Conservation (phyloP, 2,113 vertebrate genomes). For the Tursiops truncatus region DNA sequence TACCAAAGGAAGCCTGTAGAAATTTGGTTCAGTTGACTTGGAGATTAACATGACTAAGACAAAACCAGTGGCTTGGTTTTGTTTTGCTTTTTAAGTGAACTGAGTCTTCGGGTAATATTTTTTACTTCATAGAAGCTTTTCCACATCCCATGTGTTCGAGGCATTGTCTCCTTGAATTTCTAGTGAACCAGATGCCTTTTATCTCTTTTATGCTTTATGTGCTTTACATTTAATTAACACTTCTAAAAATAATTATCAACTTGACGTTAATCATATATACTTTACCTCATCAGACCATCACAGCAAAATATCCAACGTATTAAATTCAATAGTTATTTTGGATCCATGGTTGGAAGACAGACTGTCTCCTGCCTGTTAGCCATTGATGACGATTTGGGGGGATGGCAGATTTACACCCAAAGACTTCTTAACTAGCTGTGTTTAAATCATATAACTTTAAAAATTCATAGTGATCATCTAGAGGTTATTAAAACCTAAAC, state of each 20-base stretch:
- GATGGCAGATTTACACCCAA: background rate
- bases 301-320: background rate
- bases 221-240: conserved; percentile 41
- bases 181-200: background rate
- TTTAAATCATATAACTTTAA: background rate
- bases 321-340: conserved; percentile 17
- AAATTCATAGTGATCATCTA: background rate
- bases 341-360: background rate
- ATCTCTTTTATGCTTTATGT: conserved; percentile 3
- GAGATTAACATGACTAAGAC: background rate
- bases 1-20: background rate
- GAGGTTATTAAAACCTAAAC: background rate
- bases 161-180: background rate
- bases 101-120: background rate
- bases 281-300: background rate
- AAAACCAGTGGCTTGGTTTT: background rate
- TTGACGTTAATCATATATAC: background rate
- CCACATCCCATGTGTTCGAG: background rate
- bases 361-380: background rate
- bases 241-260: conserved; percentile 39
- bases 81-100: background rate
- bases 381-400: background rate
- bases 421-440: background rate
- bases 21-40: background rate
- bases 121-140: background rate